These are phyloP conservation scores for Coelopa pilipes DNA, from an alignment of 2,888 invertebrate genomes.

Conservation along the genomic window DNA sequence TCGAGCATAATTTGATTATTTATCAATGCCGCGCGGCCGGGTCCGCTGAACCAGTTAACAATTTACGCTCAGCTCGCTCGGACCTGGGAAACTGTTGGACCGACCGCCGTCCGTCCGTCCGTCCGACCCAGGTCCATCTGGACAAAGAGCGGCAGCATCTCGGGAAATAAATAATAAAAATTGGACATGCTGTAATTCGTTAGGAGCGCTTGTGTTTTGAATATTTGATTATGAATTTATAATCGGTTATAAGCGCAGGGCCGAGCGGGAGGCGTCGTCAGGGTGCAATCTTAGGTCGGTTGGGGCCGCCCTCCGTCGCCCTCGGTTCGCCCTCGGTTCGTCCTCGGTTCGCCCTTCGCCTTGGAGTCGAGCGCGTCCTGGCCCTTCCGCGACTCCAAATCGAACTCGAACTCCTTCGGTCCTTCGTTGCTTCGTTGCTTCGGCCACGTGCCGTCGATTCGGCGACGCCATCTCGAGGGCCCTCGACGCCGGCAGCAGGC, in stretches of 20 bases:
- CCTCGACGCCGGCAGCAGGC: constrained; percentile 1
- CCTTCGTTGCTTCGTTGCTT: neutral
- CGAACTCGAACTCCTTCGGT: no score
- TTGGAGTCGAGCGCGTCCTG: no score
- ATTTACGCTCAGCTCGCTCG: constrained; percentile 9
- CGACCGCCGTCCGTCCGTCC: no score
- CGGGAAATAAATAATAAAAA: constrained; percentile 28
- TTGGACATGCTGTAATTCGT: constrained; percentile 23
- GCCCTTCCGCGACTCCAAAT: no score
- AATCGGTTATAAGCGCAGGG: neutral
- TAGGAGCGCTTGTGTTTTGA: constrained; percentile 9
- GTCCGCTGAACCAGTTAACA: constrained; percentile 23
- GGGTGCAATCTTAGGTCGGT: no score
- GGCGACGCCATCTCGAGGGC: neutral
- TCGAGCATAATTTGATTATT: constrained; percentile 25
- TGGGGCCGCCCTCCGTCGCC: no score
- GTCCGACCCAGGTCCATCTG: no score
- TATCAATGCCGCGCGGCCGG: constrained; percentile 21
- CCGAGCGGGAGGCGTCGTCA: no score
- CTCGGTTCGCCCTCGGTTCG: no score
- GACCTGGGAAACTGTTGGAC: no score
- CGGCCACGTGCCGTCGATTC: constrained; percentile 21
- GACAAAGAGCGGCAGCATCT: neutral
- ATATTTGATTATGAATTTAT: constrained; percentile 33
- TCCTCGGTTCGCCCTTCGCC: no score